phyloP scores from a whole-genome alignment of 1,140 invertebrate genomes.

The Lutraria rhynchaena region DNA sequence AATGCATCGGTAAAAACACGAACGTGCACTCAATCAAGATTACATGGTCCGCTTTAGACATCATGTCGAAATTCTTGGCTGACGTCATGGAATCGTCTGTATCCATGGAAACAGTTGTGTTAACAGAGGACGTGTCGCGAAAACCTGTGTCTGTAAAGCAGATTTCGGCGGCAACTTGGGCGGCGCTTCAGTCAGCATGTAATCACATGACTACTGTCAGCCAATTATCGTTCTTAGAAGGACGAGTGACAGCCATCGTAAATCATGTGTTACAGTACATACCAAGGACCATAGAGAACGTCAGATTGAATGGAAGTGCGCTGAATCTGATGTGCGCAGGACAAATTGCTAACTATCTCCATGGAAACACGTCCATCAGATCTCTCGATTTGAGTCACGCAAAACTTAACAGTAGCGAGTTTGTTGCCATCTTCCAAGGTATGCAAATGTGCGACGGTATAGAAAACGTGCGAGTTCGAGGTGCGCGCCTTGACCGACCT shows the following conservation, averaged over 20 bases:
- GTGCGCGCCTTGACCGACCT: constrained; percentile 66
- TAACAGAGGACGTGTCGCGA: constrained; percentile 53
- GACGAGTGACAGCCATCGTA: constrained; percentile 61
- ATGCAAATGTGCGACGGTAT: constrained; percentile 69
- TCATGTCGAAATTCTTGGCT: constrained; percentile 67
- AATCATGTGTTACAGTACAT: constrained; percentile 70
- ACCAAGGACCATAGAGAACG: constrained; percentile 61
- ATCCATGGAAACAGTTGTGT: constrained; percentile 55
- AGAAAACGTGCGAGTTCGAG: constrained; percentile 62
- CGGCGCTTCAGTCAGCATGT: constrained; percentile 67
- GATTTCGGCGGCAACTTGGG: constrained; percentile 66
- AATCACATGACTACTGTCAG: constrained; percentile 63
- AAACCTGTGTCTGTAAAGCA: constrained; percentile 43
- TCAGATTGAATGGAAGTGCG: constrained; percentile 67
- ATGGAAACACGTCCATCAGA: constrained; percentile 61
- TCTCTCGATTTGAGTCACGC: constrained; percentile 66
- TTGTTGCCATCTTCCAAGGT: constrained; percentile 69
- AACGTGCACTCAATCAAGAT: constrained; percentile 62
- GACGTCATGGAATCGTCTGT: constrained; percentile 49
- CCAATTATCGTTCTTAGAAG: constrained; percentile 63
- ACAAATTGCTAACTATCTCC: constrained; percentile 67
- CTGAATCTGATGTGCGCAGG: constrained; percentile 71
- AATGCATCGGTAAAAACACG: constrained; percentile 44
- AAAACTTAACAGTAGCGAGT: constrained; percentile 68
- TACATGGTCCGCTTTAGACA: constrained; percentile 65